A percentile compares a stretch with the other conserved stretches of the same genome.
Evolutionary conservation across 2,888 invertebrate species (phyloP).

Genomic region (Ophion ellenae): DNA sequence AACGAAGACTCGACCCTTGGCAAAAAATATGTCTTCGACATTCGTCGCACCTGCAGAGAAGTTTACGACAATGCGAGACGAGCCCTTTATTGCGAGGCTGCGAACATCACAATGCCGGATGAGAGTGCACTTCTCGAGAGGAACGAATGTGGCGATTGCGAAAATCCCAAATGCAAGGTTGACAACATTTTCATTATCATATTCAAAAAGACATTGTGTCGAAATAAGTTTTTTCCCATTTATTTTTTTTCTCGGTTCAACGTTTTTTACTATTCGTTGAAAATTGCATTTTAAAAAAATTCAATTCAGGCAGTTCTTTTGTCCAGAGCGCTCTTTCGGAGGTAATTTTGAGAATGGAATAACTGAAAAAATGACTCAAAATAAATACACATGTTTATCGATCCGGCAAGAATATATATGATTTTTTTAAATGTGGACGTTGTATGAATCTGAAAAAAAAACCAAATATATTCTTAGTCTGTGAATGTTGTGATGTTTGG

Average conservation of each 20-base stretch:
- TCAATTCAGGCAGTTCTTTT: background rate
- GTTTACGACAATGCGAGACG: conserved; percentile 95
- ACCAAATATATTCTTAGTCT: too few relatives aligned
- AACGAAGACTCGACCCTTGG: conserved; percentile 94
- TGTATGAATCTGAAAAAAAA: too few relatives aligned
- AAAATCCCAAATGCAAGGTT: conserved; percentile 82
- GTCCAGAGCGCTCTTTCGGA: too few relatives aligned
- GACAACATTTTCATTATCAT: background rate
- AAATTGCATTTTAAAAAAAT: background rate
- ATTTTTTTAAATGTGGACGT: too few relatives aligned
- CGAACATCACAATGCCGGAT: conserved; percentile 79
- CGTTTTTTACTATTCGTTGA: background rate
- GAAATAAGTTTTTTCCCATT: background rate
- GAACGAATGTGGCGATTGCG: conserved; percentile 79
- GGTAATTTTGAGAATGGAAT: too few relatives aligned
- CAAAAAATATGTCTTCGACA: conserved; percentile 96
- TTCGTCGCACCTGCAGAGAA: conserved; percentile 94
- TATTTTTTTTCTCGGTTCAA: background rate
- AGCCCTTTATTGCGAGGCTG: conserved; percentile 86
- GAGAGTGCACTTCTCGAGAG: conserved; percentile 78
- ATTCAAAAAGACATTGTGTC: background rate
- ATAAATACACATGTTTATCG: too few relatives aligned
- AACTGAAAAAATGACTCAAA: too few relatives aligned
- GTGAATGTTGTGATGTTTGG: too few relatives aligned
- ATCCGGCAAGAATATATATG: too few relatives aligned